Base-by-base conservation (phyloP, 2,797 vertebrate species). In the Sebastes hubbsi region DNA sequence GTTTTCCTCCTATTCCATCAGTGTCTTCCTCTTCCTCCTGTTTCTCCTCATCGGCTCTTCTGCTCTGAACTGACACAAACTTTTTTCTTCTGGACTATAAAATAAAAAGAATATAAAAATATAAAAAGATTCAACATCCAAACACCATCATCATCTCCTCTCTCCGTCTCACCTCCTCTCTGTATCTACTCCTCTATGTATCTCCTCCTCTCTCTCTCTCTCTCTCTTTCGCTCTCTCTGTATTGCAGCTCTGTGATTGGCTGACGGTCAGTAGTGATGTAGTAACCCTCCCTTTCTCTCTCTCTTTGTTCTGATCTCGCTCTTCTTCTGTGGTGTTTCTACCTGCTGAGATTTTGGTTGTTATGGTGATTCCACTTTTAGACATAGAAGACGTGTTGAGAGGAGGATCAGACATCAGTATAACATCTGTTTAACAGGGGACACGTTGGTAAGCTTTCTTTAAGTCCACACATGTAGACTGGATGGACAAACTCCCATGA, bases 211-310 rank as follows among this genome's bases (percentile, higher is more conserved):
- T 69, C 13, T 29, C 10, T 32, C 46, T 27, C 29, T 58, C 61
- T 24, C 55, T 38, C 25, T 22, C 9, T 16, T 22, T 61, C 22
- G 1, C 54, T 56, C 49, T 66, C 13, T n/a, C 24, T 69, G 27
- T 77, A 8, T 59, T 32, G n/a, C 2, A 54, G 71, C 38, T 46
- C 66, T 81, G 3, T 84, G 82, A 87, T 84, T 80, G 76, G 86
- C 79, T 70, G 72, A 68, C 29, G 36, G 29, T 20, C 42, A 34
- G 49, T 2, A 3, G 56, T 55, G 56, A 72, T 75, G 69, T 8
- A 30, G 16, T 24, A 30, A 8, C 55, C 59, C n/a, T 4, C 54
- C 22, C 24, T 38, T 36, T 34, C 22, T 59, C 20, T n/a, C 49
- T 16, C 38, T 16, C 38, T 16, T 42, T 42, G 38, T 42, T 42